A percentile compares a stretch with the other conserved stretches of the same genome.
Evolutionary conservation across 2,113 vertebrate genomes (phyloP).

Genomic region (Excalfactoria chinensis): DNA sequence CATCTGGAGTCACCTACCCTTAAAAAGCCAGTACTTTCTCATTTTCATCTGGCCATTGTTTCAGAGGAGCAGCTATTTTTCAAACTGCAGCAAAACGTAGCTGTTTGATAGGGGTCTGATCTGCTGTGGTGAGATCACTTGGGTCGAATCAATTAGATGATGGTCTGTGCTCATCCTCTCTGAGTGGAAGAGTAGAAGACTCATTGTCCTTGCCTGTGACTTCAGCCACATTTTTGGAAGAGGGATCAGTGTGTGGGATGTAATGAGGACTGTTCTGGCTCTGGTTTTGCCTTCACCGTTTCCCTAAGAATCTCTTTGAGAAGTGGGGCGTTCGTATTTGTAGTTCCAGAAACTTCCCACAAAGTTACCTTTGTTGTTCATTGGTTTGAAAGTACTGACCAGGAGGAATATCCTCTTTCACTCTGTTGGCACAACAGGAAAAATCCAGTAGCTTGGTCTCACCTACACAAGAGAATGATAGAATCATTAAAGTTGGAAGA

Average conservation of each 20-base stretch:
- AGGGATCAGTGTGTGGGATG: neutral
- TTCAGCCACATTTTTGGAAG: neutral
- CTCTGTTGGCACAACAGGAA: accelerated
- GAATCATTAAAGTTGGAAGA: too few relatives aligned
- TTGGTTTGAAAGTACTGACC: neutral
- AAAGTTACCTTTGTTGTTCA: neutral
- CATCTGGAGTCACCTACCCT: neutral
- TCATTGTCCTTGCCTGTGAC: neutral
- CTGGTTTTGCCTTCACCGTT: neutral
- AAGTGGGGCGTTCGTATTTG: neutral
- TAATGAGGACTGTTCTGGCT: neutral
- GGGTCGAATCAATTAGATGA: neutral
- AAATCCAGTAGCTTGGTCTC: neutral
- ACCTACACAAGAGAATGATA: neutral
- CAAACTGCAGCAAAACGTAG: neutral
- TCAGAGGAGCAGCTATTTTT: neutral
- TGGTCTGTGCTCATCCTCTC: neutral
- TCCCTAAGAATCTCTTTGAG: neutral
- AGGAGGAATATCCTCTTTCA: neutral
- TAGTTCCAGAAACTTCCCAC: neutral
- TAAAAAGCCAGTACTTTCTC: neutral
- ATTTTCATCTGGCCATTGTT: neutral
- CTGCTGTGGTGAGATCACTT: neutral
- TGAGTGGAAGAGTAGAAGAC: neutral
- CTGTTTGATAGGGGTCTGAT: neutral